phyloP scores from a whole-genome alignment of 2,113 vertebrate species.

The Madoqua kirkii region DNA sequence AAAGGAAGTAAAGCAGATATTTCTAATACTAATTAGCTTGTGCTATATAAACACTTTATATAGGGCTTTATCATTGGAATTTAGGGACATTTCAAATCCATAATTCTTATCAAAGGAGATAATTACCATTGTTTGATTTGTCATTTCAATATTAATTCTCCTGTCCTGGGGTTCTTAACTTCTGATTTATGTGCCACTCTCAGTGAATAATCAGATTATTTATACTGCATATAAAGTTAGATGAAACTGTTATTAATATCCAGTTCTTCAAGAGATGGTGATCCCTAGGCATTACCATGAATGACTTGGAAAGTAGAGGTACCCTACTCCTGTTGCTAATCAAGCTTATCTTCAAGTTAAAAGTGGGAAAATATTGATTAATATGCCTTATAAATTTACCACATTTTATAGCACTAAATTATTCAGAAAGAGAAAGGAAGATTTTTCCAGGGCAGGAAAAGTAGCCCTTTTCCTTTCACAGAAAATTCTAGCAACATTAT shows the following conservation, averaged over 20 bases:
- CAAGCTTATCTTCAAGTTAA: background rate
- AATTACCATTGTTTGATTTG: constrained; percentile 45
- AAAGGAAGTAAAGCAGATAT: constrained; percentile 62
- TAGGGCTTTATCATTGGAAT: constrained; percentile 69
- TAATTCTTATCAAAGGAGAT: constrained; percentile 64
- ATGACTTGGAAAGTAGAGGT: background rate
- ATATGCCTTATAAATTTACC: background rate
- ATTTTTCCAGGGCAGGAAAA: background rate
- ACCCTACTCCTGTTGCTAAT: background rate
- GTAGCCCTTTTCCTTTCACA: background rate
- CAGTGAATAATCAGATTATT: background rate
- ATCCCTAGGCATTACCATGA: background rate
- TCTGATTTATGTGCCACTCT: background rate
- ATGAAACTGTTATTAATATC: background rate
- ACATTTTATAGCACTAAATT: background rate
- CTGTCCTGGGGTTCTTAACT: background rate
- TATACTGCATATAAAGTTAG: background rate
- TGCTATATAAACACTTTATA: constrained; percentile 66
- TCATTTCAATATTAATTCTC: background rate
- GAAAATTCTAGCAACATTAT: constrained; percentile 13
- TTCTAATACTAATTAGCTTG: constrained; percentile 53
- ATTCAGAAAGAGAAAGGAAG: background rate
- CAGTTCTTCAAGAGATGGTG: background rate
- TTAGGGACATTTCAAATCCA: constrained; percentile 68
- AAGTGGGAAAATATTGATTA: background rate